These are phyloP conservation scores for Carollia perspicillata DNA, from an alignment of 2,113 vertebrate species.

Conservation along the genomic window DNA sequence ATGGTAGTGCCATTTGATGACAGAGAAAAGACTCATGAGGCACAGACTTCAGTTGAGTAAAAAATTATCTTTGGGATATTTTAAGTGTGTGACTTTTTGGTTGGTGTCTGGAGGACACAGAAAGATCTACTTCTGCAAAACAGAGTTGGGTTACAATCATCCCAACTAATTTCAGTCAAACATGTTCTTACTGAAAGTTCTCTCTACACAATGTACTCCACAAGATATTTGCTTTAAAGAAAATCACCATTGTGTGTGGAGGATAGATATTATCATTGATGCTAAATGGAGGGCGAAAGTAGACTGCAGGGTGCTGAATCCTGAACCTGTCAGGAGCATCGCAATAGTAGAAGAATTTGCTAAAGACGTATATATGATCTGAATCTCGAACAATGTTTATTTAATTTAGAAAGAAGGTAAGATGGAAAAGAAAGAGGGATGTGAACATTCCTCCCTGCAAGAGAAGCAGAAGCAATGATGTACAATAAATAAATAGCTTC, in stretches of 20 bases:
- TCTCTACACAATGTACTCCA: neutral
- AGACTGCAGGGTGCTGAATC: neutral
- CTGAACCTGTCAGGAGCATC: neutral
- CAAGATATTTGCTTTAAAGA: neutral
- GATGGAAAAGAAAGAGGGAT: neutral
- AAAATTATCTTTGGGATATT: neutral
- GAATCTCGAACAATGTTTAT: neutral
- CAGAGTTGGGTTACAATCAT: neutral
- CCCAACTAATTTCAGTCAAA: neutral
- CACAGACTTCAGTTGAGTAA: neutral
- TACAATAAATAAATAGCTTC: neutral
- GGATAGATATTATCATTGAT: neutral
- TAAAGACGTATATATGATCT: neutral
- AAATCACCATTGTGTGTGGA: neutral
- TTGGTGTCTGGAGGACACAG: neutral
- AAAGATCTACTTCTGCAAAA: neutral
- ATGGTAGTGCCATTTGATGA: neutral
- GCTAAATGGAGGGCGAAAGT: neutral
- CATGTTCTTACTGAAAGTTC: neutral
- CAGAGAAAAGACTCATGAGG: neutral
- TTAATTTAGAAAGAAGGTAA: neutral
- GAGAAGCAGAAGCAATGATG: neutral
- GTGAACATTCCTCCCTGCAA: too few species aligned
- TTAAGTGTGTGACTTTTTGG: neutral
- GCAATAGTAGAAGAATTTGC: neutral